Evolutionary conservation across 2,113 vertebrate species (phyloP).

Genomic region (Hypomesus transpacificus): DNA sequence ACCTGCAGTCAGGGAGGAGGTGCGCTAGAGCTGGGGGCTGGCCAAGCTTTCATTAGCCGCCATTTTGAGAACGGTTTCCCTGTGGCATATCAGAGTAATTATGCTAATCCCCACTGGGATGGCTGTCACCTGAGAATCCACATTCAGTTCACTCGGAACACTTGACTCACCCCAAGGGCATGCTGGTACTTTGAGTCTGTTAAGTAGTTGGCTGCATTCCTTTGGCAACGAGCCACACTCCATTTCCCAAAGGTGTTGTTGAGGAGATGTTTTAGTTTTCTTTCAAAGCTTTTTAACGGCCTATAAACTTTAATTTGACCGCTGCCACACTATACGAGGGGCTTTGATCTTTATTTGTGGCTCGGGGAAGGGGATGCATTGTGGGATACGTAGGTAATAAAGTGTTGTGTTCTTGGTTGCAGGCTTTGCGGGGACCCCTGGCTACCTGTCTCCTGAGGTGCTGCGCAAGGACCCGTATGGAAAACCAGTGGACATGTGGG

Average conservation of each 20-base stretch:
- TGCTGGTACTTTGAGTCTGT: constrained; percentile 16
- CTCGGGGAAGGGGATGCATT: background rate
- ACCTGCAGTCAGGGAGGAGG: constrained; percentile 4
- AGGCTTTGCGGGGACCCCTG: constrained; percentile 97
- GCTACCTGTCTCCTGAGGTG: constrained; percentile 95
- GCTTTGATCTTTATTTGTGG: too few species aligned
- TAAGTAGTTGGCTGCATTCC: constrained; percentile 38
- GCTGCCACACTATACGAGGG: background rate
- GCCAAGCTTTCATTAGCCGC: background rate
- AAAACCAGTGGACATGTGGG: constrained; percentile 99
- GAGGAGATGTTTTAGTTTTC: constrained; percentile 4
- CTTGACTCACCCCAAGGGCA: constrained; percentile 17
- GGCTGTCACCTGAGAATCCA: constrained; percentile 17
- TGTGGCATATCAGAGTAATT: constrained; percentile 45
- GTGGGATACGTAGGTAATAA: background rate
- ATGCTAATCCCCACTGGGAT: constrained; percentile 36
- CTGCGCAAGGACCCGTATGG: constrained; percentile 96
- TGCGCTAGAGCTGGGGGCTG: constrained; percentile 28
- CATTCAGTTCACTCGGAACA: constrained; percentile 37
- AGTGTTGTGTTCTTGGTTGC: constrained; percentile 15
- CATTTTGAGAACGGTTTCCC: constrained; percentile 13
- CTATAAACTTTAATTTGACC: background rate
- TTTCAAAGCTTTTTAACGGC: constrained; percentile 5
- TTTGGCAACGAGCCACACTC: constrained; percentile 9
- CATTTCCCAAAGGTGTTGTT: constrained; percentile 2